phyloP scores from a whole-genome alignment of 2,888 invertebrate genomes.

The Sarcophaga caerulescens region DNA sequence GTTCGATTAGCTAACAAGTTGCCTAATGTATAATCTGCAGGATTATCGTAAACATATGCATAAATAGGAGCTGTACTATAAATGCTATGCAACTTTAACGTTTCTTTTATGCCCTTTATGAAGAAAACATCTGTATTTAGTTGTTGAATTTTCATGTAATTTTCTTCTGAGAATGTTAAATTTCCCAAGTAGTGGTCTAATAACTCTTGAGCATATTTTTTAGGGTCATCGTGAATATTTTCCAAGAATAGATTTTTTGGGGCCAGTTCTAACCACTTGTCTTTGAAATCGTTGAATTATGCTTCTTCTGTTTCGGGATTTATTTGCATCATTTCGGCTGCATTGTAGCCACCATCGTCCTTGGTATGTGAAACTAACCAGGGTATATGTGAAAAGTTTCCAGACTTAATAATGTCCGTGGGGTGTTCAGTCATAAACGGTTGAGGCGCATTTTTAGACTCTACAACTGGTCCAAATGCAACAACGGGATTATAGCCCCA shows the following conservation, averaged over 20 bases:
- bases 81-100: slow-evolving; percentile 83
- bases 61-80: slow-evolving; percentile 83
- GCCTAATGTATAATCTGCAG: slow-evolving; percentile 83
- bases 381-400: slow-evolving; percentile 84
- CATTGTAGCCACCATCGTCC: slow-evolving; percentile 88
- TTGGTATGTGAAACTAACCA: slow-evolving; percentile 86
- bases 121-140: slow-evolving; percentile 86
- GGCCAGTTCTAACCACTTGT: slow-evolving; percentile 82
- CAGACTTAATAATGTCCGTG: slow-evolving; percentile 81
- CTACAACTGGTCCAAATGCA: slow-evolving; percentile 87
- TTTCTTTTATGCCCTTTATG: slow-evolving; percentile 83
- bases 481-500: slow-evolving; percentile 86
- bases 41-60: slow-evolving; percentile 84
- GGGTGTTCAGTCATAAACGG: slow-evolving; percentile 86
- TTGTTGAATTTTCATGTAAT: slow-evolving; percentile 78
- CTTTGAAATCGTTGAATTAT: slow-evolving; percentile 79
- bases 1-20: slow-evolving; percentile 82
- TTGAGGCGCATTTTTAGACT: slow-evolving; percentile 80
- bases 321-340: slow-evolving; percentile 80
- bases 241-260: slow-evolving; percentile 65
- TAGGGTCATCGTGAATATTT: slow-evolving; percentile 34
- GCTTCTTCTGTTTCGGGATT: slow-evolving; percentile 73
- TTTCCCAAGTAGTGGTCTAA: slow-evolving; percentile 77
- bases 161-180: slow-evolving; percentile 82
- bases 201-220: slow-evolving; percentile 49